Evolutionary conservation across 2,113 vertebrate genomes (phyloP), one percentile per base, ranked within the genome.

Genomic region (Girardinichthys multiradiatus): DNA sequence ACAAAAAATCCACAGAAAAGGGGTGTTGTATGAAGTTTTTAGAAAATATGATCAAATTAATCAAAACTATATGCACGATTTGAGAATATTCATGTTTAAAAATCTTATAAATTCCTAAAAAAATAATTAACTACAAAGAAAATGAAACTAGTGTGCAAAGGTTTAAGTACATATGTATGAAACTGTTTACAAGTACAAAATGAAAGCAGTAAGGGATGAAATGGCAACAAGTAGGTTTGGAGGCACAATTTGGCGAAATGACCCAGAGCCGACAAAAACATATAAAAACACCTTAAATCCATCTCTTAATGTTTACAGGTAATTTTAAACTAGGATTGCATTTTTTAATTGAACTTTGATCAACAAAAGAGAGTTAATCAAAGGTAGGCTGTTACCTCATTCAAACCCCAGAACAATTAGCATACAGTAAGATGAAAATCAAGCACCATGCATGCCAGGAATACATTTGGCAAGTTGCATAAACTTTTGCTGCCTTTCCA

Each of bases 281-380:
- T 4, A 42, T 42, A 15, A 58, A 60, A 57, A n/a, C 11, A 26
- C 45, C 8, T 71, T 4, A 45, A 30, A 27, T 39, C 8, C 19
- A 39, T 28, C 17, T 68, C 39, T 4, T 4, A 57, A 2, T 64
- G 45, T 66, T 62, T 60, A 21, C 45, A 75, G 7, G 2, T 39
- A 12, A 64, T 8, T 1, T 31, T 42, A 33, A 12, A 63, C 31
- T 39, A 59, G 70, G 26, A 72, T n/a, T 15, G 30, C 31, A 60
- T 45, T 76, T 14, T 74, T 76, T 65, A 37, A 63, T 71, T 9
- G 12, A 33, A 66, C 26, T 64, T 8, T 57, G 35, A 65, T 28
- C 3, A 65, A 31, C 17, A 66, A 37, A 57, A 37, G 8, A 27
- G 1, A 68, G 9, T 15, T 57, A 19, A 58, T 5, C 19, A 35